Conservation (phyloP, 1,140 invertebrate genomes). For the Gonioctena quinquepunctata region DNA sequence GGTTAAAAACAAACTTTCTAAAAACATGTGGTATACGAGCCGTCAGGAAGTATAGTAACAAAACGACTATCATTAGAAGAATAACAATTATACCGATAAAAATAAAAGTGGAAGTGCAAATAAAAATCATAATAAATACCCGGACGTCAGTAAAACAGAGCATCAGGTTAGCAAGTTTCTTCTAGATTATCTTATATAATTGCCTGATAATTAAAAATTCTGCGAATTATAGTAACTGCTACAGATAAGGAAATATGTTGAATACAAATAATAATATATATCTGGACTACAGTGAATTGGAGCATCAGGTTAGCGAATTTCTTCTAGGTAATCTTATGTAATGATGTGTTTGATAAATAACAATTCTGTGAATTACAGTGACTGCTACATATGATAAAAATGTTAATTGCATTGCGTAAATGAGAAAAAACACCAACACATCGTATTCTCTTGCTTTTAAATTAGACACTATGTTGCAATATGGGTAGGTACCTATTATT, state of each 20-base stretch:
- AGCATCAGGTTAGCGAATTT: background rate
- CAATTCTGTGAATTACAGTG: background rate
- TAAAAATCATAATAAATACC: background rate
- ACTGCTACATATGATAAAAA: background rate
- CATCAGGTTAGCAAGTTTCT: background rate
- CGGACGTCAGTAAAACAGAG: background rate
- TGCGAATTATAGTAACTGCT: background rate
- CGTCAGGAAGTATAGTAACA: background rate
- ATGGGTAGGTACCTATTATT: no score
- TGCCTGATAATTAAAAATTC: background rate
- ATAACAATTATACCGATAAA: background rate
- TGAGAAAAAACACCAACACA: no score
- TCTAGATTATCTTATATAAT: background rate
- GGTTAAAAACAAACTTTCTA: background rate
- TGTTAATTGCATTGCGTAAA: background rate
- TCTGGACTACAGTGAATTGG: background rate
- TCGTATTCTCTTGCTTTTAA: no score
- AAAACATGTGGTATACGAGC: background rate
- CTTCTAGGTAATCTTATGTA: background rate
- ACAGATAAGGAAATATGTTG: background rate
- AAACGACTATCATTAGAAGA: background rate
- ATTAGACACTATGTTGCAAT: no score
- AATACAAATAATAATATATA: background rate
- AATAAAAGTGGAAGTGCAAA: background rate
- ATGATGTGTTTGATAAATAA: background rate